These are phyloP conservation scores for Coreoperca whiteheadi DNA, from an alignment of 2,113 vertebrate species.

Conservation along the genomic window DNA sequence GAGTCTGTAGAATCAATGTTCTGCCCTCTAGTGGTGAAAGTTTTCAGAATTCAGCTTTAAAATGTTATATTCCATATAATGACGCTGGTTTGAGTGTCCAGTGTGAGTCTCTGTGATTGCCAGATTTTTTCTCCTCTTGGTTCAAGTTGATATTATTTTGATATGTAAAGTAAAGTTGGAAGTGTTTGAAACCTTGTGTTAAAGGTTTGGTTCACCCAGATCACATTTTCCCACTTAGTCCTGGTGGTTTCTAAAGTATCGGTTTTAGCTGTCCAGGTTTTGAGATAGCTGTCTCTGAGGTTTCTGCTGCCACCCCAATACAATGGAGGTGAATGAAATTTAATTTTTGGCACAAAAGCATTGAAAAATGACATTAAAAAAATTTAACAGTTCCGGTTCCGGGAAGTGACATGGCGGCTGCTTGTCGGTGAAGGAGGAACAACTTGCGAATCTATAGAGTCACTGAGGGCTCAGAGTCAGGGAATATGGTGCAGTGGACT, in stretches of 20 bases:
- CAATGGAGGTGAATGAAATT: background rate
- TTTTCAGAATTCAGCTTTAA: background rate
- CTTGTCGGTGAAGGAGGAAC: no score
- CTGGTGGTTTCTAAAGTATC: no score
- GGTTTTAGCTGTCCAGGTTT: background rate
- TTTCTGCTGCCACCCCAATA: background rate
- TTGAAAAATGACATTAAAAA: background rate
- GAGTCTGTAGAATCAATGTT: no score
- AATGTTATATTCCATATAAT: background rate
- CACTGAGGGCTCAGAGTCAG: no score
- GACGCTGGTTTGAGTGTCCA: background rate
- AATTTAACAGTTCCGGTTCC: no score
- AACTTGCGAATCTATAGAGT: no score
- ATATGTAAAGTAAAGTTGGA: background rate
- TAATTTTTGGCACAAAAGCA: background rate
- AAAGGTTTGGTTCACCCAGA: background rate
- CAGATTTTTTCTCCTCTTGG: background rate
- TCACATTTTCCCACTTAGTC: background rate
- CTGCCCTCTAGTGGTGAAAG: background rate
- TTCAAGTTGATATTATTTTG: background rate
- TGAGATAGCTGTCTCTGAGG: background rate
- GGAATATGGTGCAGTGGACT: no score
- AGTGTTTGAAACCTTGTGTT: background rate
- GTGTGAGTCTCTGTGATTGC: background rate
- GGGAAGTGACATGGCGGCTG: no score